Base-by-base conservation (phyloP, 2,113 vertebrate genomes). In the Perca flavescens region DNA sequence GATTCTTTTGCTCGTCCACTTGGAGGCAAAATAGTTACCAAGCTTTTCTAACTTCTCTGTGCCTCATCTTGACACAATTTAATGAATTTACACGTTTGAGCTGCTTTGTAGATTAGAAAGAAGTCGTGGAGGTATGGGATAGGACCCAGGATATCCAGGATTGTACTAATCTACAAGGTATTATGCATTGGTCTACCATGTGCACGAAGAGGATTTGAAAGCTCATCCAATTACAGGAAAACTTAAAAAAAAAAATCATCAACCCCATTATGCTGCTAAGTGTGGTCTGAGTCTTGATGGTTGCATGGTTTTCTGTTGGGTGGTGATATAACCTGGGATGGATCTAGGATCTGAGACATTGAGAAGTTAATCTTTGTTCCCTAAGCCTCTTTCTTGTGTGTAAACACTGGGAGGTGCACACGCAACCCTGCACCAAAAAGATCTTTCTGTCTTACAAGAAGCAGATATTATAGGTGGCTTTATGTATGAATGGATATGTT, bases 151-250 rank as follows among this genome's bases (percentile, higher is more conserved):
- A 64, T 22, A 64, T 25, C 14, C 2, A 47, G 8, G 40, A 64
- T 22, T 69, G 17, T 16, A 73, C 28, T n/a, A 3, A 12, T 64
- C 63, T 62, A 34, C 58, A 65, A 25, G 6, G 40, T 13, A 50
- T 22, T 46, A 31, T 65, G 63, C 16, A 8, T 56, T 13, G 62
- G 36, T 40, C 10, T 7, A 14, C 8, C 6, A 13, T 61, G 16
- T 36, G 14, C 53, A 21, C 46, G 28, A 31, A 52, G 31, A 77
- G 62, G 72, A 74, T 54, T 71, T 71, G 34, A 65, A 43, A 69
- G 71, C 36, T 75, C 46, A 73, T 77, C 56, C 22, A 46, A 47
- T 77, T 70, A 62, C 43, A 53, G 50, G 69, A 65, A 71, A 73
- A 50, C 50, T 16, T 28, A 31, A 1, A 14, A 31, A 43, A 43